Conservation (phyloP, 1,140 invertebrate genomes). For the Brachionus calyciflorus region DNA sequence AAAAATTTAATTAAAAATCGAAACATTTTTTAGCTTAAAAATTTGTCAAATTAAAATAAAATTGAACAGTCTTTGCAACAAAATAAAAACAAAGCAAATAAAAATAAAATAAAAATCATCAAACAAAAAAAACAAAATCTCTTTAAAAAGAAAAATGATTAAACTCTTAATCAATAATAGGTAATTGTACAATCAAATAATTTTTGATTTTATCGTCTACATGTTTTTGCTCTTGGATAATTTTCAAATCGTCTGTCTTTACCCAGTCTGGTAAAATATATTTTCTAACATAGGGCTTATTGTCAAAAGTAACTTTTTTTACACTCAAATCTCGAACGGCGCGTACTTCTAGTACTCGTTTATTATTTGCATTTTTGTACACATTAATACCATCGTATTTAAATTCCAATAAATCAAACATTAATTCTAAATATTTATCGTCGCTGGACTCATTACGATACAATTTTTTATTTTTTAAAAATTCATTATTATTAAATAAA, state of each 20-base stretch:
- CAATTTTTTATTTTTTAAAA: not conserved
- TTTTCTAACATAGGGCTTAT: constrained; percentile 20
- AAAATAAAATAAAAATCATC: not conserved
- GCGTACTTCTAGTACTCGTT: not conserved
- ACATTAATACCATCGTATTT: constrained; percentile 36
- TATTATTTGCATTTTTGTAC: constrained; percentile 22
- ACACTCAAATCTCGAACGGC: not conserved
- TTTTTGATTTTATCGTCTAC: constrained; percentile 37
- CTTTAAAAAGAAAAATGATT: not conserved
- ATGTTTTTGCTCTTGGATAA: constrained; percentile 12
- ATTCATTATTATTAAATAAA: constrained; percentile 10
- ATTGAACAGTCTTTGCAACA: too few species aligned
- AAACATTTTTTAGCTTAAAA: too few species aligned
- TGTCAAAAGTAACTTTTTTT: constrained; percentile 12
- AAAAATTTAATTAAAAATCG: too few species aligned
- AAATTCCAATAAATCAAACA: constrained; percentile 38
- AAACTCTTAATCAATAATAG: constrained; percentile 36
- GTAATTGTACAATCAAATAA: constrained; percentile 31
- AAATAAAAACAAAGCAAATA: too few species aligned
- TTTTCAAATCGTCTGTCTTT: constrained; percentile 11
- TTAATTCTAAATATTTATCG: constrained; percentile 42
- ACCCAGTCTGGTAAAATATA: constrained; percentile 40
- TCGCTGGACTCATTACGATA: not conserved
- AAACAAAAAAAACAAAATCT: not conserved
- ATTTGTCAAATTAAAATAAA: too few species aligned